phyloP scores from a whole-genome alignment of 2,797 vertebrate species.

The Lagorchestes hirsutus region DNA sequence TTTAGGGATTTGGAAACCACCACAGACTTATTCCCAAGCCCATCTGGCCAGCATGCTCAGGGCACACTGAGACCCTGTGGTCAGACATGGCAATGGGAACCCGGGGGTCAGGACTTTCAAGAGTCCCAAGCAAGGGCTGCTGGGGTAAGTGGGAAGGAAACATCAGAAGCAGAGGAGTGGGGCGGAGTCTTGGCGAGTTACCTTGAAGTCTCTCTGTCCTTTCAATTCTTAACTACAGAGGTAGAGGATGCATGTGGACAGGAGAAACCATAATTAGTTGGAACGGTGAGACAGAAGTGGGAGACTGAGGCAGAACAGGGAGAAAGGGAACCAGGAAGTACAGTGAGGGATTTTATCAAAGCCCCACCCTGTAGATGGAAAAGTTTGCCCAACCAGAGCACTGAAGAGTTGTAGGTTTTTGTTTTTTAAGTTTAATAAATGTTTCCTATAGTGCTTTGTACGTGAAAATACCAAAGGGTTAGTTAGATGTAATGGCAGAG shows the following conservation, averaged over 20 bases:
- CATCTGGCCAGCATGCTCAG: not conserved
- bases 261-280: constrained; percentile 86
- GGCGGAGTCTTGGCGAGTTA: constrained; percentile 84
- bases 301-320: not conserved
- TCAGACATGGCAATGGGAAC: not conserved
- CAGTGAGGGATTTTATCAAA: not conserved
- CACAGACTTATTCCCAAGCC: not conserved
- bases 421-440: not conserved
- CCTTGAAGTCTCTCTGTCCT: constrained; percentile 92
- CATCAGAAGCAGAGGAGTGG: not conserved
- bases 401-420: not conserved
- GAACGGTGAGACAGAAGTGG: not conserved
- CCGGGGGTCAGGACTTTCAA: not conserved
- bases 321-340: not conserved
- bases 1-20: not conserved
- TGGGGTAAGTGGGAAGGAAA: not conserved
- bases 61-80: not conserved
- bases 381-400: constrained; percentile 5
- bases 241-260: constrained; percentile 90
- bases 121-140: not conserved
- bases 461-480: not conserved
- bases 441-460: not conserved
- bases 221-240: constrained; percentile 98
- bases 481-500: not conserved
- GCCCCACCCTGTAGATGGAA: not conserved